Evolutionary conservation across 2,113 vertebrate species (phyloP), one percentile per base, ranked within the genome.

Genomic region (Suncus etruscus): DNA sequence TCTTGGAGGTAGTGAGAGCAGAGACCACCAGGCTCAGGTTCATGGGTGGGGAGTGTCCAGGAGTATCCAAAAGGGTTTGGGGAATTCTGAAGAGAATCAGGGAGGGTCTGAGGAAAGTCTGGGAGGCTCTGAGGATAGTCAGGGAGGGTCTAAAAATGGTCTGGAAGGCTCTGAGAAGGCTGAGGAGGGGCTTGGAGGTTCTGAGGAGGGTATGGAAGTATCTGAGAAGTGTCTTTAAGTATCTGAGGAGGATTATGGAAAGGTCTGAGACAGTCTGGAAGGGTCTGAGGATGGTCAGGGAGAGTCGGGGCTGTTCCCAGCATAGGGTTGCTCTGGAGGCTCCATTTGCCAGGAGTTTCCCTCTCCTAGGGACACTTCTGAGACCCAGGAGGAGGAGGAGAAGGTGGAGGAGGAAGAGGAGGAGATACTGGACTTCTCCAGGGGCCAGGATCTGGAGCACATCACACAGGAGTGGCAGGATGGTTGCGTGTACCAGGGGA

Each of bases 401-500:
- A 92, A 93, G 0, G 51, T 50, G 51, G 87, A 78, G 65, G 24
- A 75, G 0, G 5, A 24, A 8, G 54, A 24, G 47, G 31, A 29
- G 92, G 84, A 87, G 54, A 68, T 96, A 72, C 84, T 85, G 79
- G 94, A 66, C 4, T 91, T 39, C 86, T 90, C 65, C 84, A 79
- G 0, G 12, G 58, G 32, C 86, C 3, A 2, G 95, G 97, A 0
- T 50, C 58, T 61, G 58, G 58, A 20, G 16, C 18, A 61, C 58
- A 16, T 22, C 58, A 22, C 88, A 16, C 96, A 97, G 95, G 94
- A 97, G 58, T 98, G 98, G 98, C 68, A 83, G 6, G 98, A 99
- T 3, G 98, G 98, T 20, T 98, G 98, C 54, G 94, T 87, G 50
- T 99, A 99, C 87, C 97, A 94, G 61, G 99, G 99, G 45, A 94